Conservation (phyloP, 2,113 vertebrate genomes). For the Rhinoderma darwinii region DNA sequence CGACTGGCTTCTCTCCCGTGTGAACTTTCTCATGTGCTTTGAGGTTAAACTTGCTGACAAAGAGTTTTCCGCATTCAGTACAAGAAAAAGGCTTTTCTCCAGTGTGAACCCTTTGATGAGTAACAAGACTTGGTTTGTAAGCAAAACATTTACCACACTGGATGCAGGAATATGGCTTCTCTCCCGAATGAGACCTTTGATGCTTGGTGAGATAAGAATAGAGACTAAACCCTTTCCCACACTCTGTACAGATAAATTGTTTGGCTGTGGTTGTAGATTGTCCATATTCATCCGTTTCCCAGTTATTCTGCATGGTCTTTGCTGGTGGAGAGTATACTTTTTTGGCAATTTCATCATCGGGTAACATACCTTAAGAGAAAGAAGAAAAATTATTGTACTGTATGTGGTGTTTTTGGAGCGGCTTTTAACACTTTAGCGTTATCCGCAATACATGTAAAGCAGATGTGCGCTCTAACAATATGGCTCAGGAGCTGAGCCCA, state of each 20-base stretch:
- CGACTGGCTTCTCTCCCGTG: slow-evolving; percentile 57
- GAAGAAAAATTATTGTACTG: background rate
- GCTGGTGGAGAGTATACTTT: background rate
- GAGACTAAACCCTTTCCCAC: slow-evolving; percentile 26
- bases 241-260: slow-evolving; percentile 26
- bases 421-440: too few relatives aligned
- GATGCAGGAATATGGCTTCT: slow-evolving; percentile 13
- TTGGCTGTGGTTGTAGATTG: background rate
- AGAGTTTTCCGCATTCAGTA: slow-evolving; percentile 77
- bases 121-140: slow-evolving; percentile 71
- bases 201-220: slow-evolving; percentile 9
- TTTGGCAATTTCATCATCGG: background rate
- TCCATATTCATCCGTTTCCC: slow-evolving; percentile 14
- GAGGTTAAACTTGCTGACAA: slow-evolving; percentile 76
- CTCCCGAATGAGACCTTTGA: slow-evolving; percentile 2
- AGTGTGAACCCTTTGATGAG: slow-evolving; percentile 79
- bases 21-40: slow-evolving; percentile 79
- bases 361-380: background rate
- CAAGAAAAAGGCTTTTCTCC: slow-evolving; percentile 83
- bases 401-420: background rate
- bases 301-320: background rate
- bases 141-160: slow-evolving; percentile 69
- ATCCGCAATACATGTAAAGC: too few relatives aligned
- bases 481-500: too few relatives aligned
- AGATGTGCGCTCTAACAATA: too few relatives aligned